A percentile compares a stretch with the other conserved stretches of the same genome.
These are phyloP conservation scores for Drosophila aldrichi DNA, from an alignment of 2,888 invertebrate species.

Conservation along the genomic window DNA sequence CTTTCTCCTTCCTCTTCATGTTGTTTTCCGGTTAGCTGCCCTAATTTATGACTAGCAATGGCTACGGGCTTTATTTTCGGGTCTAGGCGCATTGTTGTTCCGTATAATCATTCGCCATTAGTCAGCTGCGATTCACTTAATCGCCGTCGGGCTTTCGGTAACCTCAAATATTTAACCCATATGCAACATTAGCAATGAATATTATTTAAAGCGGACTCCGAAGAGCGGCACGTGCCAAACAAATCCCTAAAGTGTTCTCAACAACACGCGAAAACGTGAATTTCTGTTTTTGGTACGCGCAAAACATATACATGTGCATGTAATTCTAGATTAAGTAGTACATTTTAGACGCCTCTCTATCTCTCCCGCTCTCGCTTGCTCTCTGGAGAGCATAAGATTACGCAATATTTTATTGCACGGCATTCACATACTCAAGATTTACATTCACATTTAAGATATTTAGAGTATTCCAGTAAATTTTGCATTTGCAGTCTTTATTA, in stretches of 20 bases:
- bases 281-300: neutral
- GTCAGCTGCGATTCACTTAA: slow-evolving; percentile 43
- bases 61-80: slow-evolving; percentile 46
- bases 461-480: too few relatives aligned
- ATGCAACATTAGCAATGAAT: slow-evolving; percentile 30
- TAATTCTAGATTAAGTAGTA: neutral
- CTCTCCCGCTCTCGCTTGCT: neutral
- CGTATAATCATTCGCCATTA: slow-evolving; percentile 68
- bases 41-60: slow-evolving; percentile 68
- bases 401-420: too few relatives aligned
- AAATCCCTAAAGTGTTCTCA: neutral
- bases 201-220: slow-evolving; percentile 17
- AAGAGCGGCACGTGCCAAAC: neutral
- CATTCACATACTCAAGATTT: too few relatives aligned
- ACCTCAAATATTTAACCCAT: slow-evolving; percentile 36
- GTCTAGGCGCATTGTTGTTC: slow-evolving; percentile 25
- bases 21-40: slow-evolving; percentile 9
- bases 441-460: too few relatives aligned
- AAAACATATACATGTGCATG: neutral
- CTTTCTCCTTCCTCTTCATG: slow-evolving; percentile 11
- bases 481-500: too few relatives aligned
- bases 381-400: neutral
- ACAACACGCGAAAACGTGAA: neutral
- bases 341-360: neutral
- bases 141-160: slow-evolving; percentile 31